Evolutionary conservation across 1,140 invertebrate species (phyloP), one percentile per base, ranked within the genome.

Genomic region (Trichonephila clavipes): DNA sequence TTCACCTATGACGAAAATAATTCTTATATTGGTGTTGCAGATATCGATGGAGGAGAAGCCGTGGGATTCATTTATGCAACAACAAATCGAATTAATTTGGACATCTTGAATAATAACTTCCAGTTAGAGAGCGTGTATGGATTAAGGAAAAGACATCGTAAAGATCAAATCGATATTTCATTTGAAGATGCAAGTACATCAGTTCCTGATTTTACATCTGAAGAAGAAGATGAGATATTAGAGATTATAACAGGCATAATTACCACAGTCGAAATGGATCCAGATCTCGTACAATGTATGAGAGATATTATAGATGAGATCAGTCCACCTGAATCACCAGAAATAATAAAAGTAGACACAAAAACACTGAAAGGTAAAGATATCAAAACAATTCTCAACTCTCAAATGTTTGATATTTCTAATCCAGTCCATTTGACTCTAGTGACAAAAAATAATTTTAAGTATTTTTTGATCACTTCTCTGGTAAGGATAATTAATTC

Each of bases 1-100:
- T 93, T 93, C 62, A 88, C 92, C 0, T 93, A 24, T 16, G 92
- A 93, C 24, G 92, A 81, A 51, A 86, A 61, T 19, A 93, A 93
- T 24, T 81, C 92, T 7, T 88, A 81, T 24, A 93, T 88, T 16
- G 66, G n/a, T 14, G 44, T 93, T 24, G 92, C 92, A 18, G 92
- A 93, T 28, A 72, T 8, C 3, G 66, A 93, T 14, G 59, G 21
- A 0, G 92, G 69, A 62, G 92, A 93, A 28, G 92, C 85, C 10
- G 61, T 93, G 3, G 92, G 92, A 5, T 64, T 93, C 51, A 82
- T 93, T 8, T 93, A 77, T 34, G 92, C 92, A 8, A 93, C 92
- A 2, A 62, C 59, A 18, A 69, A 62, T 14, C 40, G 59, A 18
- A 28, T 88, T 4, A 86, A 93, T 62, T 88, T 93, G 24, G 86